Percentiles rank a stretch among this genome's conserved stretches.
phyloP scores from a whole-genome alignment of 2,797 vertebrate species.

The Lithobates pipiens region DNA sequence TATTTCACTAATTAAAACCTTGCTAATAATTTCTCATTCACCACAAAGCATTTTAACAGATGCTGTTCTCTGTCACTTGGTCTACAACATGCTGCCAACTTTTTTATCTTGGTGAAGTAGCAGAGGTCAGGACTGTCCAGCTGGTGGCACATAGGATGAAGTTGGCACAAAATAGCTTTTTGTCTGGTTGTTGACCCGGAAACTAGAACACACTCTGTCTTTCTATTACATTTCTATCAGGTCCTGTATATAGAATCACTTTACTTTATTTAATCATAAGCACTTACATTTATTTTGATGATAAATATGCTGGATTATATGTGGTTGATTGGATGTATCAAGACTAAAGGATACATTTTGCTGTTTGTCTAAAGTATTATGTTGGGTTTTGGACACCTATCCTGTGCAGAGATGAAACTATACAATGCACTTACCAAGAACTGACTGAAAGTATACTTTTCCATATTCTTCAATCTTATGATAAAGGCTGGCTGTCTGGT shows the following conservation, averaged over 20 bases:
- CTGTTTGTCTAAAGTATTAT: background rate
- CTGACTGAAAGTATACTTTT: background rate
- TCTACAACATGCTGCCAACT: constrained; percentile 49
- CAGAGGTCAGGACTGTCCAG: constrained; percentile 46
- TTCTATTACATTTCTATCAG: background rate
- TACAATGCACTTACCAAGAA: background rate
- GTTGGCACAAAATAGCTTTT: constrained; percentile 43
- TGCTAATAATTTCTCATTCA: constrained; percentile 26
- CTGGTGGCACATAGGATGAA: constrained; percentile 46
- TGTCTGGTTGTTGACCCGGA: constrained; percentile 29
- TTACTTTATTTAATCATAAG: background rate
- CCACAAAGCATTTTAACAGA: constrained; percentile 41
- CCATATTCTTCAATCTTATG: background rate
- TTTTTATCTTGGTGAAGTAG: constrained; percentile 34
- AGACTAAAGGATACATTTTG: too few relatives aligned
- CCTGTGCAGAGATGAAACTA: background rate
- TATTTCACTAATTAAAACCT: constrained; percentile 41
- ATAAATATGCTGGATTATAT: background rate
- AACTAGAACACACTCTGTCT: constrained; percentile 1
- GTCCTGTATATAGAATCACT: background rate
- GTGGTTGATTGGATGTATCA: too few relatives aligned
- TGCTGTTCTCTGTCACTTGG: constrained; percentile 32
- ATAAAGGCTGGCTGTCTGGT: too few relatives aligned
- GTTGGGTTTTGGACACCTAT: too few relatives aligned
- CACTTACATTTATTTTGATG: background rate